These are phyloP conservation scores for Equus quagga DNA, from an alignment of 2,113 vertebrate species.

Conservation along the genomic window DNA sequence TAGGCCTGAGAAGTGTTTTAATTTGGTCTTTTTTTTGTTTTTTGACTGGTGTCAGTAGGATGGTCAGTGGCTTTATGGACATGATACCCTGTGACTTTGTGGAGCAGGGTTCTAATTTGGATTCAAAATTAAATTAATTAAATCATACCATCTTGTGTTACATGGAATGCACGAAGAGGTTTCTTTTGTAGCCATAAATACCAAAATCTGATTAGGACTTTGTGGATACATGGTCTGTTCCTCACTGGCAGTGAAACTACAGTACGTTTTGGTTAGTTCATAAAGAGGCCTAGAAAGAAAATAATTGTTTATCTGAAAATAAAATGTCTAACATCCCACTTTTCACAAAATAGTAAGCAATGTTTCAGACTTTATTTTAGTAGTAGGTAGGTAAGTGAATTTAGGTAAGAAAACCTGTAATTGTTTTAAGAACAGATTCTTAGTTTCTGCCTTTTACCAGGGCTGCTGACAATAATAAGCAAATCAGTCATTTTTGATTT, in stretches of 20 bases:
- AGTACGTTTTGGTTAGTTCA: not conserved
- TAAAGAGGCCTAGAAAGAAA: not conserved
- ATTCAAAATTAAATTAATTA: not conserved
- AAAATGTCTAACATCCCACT: not conserved
- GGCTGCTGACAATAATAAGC: not conserved
- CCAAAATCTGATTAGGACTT: not conserved
- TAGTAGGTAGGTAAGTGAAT: not conserved
- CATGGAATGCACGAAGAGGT: not conserved
- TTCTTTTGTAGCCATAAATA: not conserved
- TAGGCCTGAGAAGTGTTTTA: not conserved
- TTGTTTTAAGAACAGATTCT: not conserved
- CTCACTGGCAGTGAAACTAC: not conserved
- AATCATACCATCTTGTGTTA: not conserved
- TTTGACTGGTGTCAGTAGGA: not conserved
- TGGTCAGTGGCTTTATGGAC: not conserved
- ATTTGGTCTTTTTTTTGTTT: not conserved
- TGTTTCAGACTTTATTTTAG: not conserved
- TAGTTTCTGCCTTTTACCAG: not conserved
- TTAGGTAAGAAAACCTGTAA: not conserved
- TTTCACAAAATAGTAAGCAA: not conserved
- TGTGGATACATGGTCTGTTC: not conserved
- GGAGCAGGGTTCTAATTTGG: not conserved
- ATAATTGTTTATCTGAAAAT: not conserved
- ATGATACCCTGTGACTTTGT: not conserved
- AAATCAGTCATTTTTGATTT: not conserved